Percentiles rank a stretch among this genome's conserved stretches.
Evolutionary conservation across 2,888 invertebrate species (phyloP).

Genomic region (Microdon myrmicae): DNA sequence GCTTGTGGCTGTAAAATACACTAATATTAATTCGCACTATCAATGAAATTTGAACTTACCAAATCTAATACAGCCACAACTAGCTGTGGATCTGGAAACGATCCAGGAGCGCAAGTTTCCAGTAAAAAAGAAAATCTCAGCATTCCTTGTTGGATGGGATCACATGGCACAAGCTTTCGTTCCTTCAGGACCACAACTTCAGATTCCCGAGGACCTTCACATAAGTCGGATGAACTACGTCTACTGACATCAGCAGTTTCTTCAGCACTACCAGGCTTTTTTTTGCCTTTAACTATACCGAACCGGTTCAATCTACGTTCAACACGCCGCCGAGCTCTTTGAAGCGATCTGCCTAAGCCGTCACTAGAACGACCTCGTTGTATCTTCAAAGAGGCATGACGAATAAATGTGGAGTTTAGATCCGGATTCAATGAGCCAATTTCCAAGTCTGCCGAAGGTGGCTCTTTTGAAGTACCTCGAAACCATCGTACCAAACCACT

Average conservation of each 20-base stretch:
- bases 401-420: constrained; percentile 70
- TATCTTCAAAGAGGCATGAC: constrained; percentile 67
- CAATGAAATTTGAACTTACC: constrained; percentile 69
- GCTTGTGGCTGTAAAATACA: constrained; percentile 80
- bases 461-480: constrained; percentile 71
- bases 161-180: constrained; percentile 82
- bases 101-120: constrained; percentile 95
- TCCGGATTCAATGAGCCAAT: constrained; percentile 71
- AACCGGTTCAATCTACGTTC: constrained; percentile 89
- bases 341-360: constrained; percentile 74
- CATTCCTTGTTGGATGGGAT: constrained; percentile 87
- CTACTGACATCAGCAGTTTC: constrained; percentile 84
- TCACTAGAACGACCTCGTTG: constrained; percentile 65
- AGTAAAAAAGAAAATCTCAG: constrained; percentile 89
- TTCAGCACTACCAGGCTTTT: constrained; percentile 88
- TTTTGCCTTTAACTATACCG: constrained; percentile 85
- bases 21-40: background rate
- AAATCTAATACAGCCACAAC: constrained; percentile 93
- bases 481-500: constrained; percentile 80
- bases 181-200: constrained; percentile 91
- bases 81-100: constrained; percentile 95
- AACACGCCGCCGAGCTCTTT: constrained; percentile 86
- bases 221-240: constrained; percentile 84
- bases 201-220: constrained; percentile 82
- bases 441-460: constrained; percentile 69